phyloP scores from a whole-genome alignment of 2,113 vertebrate species.

The Myocastor coypus region DNA sequence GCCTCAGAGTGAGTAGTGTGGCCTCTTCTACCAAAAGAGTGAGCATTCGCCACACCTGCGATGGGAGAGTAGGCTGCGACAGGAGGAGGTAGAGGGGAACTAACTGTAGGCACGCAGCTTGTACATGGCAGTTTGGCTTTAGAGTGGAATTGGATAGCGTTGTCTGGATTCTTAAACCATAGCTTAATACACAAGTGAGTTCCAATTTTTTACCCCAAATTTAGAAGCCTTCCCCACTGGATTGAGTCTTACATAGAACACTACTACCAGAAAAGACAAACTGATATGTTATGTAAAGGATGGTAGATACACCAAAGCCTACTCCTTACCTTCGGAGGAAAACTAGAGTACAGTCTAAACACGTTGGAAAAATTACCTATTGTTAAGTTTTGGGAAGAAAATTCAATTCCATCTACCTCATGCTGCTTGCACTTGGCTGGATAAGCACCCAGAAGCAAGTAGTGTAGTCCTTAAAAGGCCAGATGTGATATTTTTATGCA shows the following conservation, averaged over 20 bases:
- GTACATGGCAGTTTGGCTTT: neutral
- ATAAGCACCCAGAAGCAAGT: neutral
- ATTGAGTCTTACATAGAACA: neutral
- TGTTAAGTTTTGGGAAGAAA: slow-evolving; percentile 45
- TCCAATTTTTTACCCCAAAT: neutral
- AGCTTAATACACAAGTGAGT: neutral
- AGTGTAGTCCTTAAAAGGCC: neutral
- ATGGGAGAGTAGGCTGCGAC: neutral
- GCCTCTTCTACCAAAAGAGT: neutral
- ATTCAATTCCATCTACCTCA: neutral
- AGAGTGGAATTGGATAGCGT: neutral
- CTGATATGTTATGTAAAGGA: neutral
- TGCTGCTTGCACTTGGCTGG: neutral
- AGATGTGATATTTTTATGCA: neutral
- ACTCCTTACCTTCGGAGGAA: neutral
- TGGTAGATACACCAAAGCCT: neutral
- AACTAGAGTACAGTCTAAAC: neutral
- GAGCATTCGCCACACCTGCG: neutral
- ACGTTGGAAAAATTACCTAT: neutral
- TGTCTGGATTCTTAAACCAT: neutral
- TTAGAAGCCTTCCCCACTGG: neutral
- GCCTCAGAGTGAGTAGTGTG: neutral
- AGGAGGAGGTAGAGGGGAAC: neutral
- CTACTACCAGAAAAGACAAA: neutral
- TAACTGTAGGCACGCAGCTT: neutral